Base-by-base conservation (phyloP, 2,113 vertebrate genomes). In the Philantomba maxwellii region DNA sequence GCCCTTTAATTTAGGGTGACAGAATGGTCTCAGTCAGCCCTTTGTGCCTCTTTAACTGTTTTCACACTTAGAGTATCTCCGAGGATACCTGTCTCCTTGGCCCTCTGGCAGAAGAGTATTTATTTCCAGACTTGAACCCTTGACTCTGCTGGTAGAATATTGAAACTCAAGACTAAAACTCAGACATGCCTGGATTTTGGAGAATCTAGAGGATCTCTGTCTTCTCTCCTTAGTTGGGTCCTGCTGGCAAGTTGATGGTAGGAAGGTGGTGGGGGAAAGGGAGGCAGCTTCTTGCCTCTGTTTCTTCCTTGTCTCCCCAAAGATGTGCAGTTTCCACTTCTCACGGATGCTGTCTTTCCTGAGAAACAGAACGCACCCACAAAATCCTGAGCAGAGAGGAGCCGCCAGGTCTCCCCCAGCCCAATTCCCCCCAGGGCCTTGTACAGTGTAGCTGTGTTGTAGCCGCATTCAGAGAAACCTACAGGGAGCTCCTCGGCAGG, bases 401-500 rank as follows among this genome's bases (percentile, higher is more conserved):
- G 45, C 25, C 14, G 33, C 10, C 9, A 5, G 39, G n/a, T 8
- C 60, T 28, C 36, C 5, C 83, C 26, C 8, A 16, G 64, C 51
- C 53, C 58, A 7, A 6, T 15, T 23, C 0, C 3, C 28, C 28
- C 70, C 13, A 43, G 23, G 7, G 14, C 49, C 89, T 47, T 87
- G 92, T 55, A 60, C 60, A 96, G 89, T 51, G 78, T 89, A 93
- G 90, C 82, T 94, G 87, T 90, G 94, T 80, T 36, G 87, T 89
- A 96, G 87, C 95, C 85, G 17, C 81, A 80, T 16, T 8, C 62
- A 80, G 87, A 97, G 94, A 93, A 97, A 55, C 92, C 85, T 95
- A 87, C 43, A 66, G 97, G 97, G 97, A 98, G 93, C 33, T 51
- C 95, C 97, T 97, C 85, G 13, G 81, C 97, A 92, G 96, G 97